phyloP scores from a whole-genome alignment of 2,888 invertebrate species.

The Osedax frankpressi region DNA sequence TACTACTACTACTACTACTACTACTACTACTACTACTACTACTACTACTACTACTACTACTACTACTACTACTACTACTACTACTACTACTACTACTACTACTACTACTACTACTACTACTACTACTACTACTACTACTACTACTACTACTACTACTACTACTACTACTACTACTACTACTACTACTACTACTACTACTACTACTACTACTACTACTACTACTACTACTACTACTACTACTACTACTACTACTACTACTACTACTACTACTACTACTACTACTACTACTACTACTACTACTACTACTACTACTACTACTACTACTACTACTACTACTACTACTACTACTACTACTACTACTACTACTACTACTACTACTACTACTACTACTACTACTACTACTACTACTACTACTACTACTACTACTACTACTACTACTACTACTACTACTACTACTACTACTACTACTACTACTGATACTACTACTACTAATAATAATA shows the following conservation, averaged over 20 bases:
- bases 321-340: slow-evolving; percentile 16
- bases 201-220: slow-evolving; percentile 23
- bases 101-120: slow-evolving; percentile 23
- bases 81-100: slow-evolving; percentile 22
- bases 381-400: slow-evolving; percentile 18
- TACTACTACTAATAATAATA: background rate
- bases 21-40: slow-evolving; percentile 19
- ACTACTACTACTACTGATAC: background rate
- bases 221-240: slow-evolving; percentile 23
- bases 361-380: slow-evolving; percentile 18
- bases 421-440: slow-evolving; percentile 21
- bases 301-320: slow-evolving; percentile 18
- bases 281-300: slow-evolving; percentile 20
- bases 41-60: slow-evolving; percentile 21
- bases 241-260: slow-evolving; percentile 22
- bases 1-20: slow-evolving; percentile 15
- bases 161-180: slow-evolving; percentile 23
- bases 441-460: slow-evolving; percentile 21
- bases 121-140: slow-evolving; percentile 23
- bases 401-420: slow-evolving; percentile 21
- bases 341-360: slow-evolving; percentile 18
- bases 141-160: slow-evolving; percentile 22
- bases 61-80: slow-evolving; percentile 20
- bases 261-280: slow-evolving; percentile 21
- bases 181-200: slow-evolving; percentile 22